Conservation (phyloP, 2,797 vertebrate species). For the Buphagus erythrorhynchus region DNA sequence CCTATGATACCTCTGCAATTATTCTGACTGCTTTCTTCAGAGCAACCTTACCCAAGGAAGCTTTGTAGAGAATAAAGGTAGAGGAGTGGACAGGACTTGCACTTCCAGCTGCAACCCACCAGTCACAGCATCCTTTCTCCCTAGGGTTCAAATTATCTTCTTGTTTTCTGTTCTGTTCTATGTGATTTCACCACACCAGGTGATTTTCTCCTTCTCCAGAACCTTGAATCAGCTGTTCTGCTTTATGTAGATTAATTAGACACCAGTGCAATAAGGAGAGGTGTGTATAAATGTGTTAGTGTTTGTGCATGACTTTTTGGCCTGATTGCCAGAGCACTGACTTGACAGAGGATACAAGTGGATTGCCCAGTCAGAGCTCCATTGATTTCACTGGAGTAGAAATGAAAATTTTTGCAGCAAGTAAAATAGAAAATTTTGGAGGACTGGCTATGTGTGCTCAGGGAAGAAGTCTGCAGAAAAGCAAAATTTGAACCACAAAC, state of each 20-base stretch:
- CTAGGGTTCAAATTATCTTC: neutral
- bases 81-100: neutral
- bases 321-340: neutral
- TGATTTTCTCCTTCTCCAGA: neutral
- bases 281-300: accelerated
- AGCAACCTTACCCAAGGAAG: neutral
- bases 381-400: neutral
- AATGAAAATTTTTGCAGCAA: neutral
- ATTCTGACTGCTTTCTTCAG: neutral
- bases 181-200: neutral
- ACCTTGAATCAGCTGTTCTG: neutral
- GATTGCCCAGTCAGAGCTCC: neutral
- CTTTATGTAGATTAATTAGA: neutral
- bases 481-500: neutral
- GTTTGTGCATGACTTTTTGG: neutral
- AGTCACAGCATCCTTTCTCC: neutral
- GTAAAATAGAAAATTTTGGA: neutral
- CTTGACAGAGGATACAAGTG: neutral
- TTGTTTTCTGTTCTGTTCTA: neutral
- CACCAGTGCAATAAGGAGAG: neutral
- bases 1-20: neutral
- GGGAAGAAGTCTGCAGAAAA: neutral
- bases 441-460: neutral
- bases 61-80: neutral
- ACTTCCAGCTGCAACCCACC: neutral